Conservation (phyloP, 2,113 vertebrate species). For the Nesoenas mayeri region DNA sequence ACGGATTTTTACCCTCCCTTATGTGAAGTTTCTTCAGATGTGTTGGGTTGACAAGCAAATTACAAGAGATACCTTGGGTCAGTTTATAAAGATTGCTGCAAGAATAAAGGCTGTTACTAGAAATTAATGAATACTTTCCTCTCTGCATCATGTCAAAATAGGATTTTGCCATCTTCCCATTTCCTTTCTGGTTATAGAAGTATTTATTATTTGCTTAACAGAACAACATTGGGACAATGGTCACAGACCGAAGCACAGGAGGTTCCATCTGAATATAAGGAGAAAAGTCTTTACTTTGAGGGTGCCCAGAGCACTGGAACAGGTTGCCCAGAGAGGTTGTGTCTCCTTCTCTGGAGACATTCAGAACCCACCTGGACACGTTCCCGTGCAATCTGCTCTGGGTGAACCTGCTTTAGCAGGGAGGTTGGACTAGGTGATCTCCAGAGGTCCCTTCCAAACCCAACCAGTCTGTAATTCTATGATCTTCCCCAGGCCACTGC, state of each 20-base stretch:
- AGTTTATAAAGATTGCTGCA: not conserved
- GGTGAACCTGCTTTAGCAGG: too few relatives aligned
- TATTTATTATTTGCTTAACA: not conserved
- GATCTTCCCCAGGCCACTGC: not conserved
- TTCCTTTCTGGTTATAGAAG: not conserved
- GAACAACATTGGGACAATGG: not conserved
- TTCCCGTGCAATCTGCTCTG: too few relatives aligned
- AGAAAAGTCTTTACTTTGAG: too few relatives aligned
- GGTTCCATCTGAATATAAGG: too few relatives aligned
- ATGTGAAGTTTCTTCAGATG: not conserved
- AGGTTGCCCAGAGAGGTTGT: too few relatives aligned
- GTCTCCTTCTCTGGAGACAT: too few relatives aligned
- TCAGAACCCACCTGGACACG: too few relatives aligned
- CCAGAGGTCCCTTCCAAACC: too few relatives aligned
- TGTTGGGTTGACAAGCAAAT: not conserved
- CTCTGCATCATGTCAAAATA: not conserved
- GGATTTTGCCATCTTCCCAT: not conserved
- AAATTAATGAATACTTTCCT: slow-evolving; percentile 11
- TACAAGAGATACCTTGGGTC: not conserved
- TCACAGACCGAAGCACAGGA: too few relatives aligned
- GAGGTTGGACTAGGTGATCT: too few relatives aligned
- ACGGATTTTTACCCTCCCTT: not conserved
- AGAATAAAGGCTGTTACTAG: not conserved
- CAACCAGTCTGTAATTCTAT: too few relatives aligned
- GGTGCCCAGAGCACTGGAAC: too few relatives aligned